These are phyloP conservation scores for Euphonia xanthogaster DNA, from an alignment of 2,797 vertebrate species.

Conservation along the genomic window DNA sequence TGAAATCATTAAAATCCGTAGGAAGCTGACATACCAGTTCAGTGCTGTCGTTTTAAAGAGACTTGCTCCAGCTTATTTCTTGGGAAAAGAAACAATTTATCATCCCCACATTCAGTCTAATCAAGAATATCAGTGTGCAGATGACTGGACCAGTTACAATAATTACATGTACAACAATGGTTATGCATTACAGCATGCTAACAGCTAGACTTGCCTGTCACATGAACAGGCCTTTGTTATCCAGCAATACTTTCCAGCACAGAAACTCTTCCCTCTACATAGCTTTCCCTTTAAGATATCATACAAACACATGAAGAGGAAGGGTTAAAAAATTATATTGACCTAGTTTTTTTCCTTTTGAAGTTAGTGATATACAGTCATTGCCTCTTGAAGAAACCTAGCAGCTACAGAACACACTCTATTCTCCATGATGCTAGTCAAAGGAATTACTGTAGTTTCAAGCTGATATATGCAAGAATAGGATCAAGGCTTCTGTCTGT, in stretches of 20 bases:
- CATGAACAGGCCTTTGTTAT: background rate
- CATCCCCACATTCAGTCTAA: constrained; percentile 66
- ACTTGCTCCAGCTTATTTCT: constrained; percentile 76
- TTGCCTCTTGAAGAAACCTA: background rate
- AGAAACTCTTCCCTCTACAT: background rate
- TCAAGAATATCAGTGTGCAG: constrained; percentile 71
- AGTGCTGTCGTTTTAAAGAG: constrained; percentile 88
- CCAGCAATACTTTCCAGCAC: background rate
- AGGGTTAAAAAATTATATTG: background rate
- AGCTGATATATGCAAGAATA: background rate
- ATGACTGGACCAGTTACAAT: constrained; percentile 81
- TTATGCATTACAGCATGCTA: constrained; percentile 75
- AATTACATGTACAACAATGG: constrained; percentile 79
- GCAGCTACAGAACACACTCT: background rate
- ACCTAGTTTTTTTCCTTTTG: background rate
- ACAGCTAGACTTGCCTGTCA: constrained; percentile 59
- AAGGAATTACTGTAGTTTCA: background rate
- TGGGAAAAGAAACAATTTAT: constrained; percentile 71
- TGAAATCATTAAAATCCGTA: constrained; percentile 93
- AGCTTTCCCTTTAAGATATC: background rate
- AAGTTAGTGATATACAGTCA: background rate
- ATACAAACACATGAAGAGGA: background rate
- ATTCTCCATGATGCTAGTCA: background rate
- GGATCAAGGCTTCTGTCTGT: background rate
- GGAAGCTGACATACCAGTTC: constrained; percentile 97